phyloP scores from a whole-genome alignment of 2,113 vertebrate species.

The Coptodon rendalli region DNA sequence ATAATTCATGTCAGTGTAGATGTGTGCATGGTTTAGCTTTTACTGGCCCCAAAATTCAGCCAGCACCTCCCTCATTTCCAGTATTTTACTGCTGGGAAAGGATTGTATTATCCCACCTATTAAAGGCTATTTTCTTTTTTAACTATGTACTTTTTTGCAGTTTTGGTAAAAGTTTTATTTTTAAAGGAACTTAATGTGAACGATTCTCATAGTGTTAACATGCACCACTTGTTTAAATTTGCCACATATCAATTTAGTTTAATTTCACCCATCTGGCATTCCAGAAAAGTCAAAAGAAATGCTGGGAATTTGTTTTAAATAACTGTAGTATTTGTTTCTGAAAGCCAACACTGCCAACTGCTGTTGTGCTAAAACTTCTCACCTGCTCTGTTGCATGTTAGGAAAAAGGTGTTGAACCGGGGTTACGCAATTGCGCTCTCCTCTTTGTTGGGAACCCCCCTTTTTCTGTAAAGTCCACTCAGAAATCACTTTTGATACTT shows the following conservation, averaged over 20 bases:
- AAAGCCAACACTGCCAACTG: background rate
- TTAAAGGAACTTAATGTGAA: background rate
- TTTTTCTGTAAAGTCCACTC: background rate
- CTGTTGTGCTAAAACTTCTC: background rate
- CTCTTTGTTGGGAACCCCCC: background rate
- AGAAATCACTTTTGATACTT: background rate
- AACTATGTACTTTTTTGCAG: background rate
- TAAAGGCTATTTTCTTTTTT: background rate
- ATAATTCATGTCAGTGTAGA: background rate
- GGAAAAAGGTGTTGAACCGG: background rate
- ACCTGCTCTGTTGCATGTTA: background rate
- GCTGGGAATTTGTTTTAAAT: background rate
- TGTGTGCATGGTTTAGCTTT: background rate
- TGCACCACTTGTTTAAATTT: background rate
- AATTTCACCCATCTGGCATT: background rate
- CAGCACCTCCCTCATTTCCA: background rate
- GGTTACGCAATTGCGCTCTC: background rate
- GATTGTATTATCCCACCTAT: background rate
- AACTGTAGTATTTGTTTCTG: background rate
- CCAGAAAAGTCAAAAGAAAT: background rate
- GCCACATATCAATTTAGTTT: background rate
- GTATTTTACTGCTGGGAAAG: background rate
- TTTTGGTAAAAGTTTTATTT: background rate
- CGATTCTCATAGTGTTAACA: background rate
- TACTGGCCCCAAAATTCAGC: background rate